Percentiles rank a stretch among this genome's conserved stretches.
phyloP scores from a whole-genome alignment of 2,113 vertebrate genomes.

The Epinephelus fuscoguttatus region DNA sequence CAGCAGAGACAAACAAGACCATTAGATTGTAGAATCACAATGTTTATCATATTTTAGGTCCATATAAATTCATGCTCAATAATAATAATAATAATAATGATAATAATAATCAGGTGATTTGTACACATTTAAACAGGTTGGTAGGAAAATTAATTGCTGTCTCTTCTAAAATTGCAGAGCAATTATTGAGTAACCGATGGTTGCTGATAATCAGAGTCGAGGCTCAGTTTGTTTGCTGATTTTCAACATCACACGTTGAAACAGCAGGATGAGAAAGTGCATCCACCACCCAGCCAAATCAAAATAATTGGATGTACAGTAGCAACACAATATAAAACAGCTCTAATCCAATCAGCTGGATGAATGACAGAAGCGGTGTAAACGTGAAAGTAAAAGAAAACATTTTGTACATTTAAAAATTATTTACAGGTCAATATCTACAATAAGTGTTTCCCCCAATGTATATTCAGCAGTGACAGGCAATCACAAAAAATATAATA shows the following conservation, averaged over 20 bases:
- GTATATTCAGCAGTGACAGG: slow-evolving; percentile 34
- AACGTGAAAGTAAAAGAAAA: slow-evolving; percentile 61
- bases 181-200: slow-evolving; percentile 12
- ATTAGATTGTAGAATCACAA: slow-evolving; percentile 72
- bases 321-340: slow-evolving; percentile 64
- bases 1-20: slow-evolving; percentile 45
- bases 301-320: slow-evolving; percentile 59
- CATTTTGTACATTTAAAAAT: slow-evolving; percentile 69
- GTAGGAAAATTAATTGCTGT: slow-evolving; percentile 20
- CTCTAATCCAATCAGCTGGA: slow-evolving; percentile 49
- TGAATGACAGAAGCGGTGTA: slow-evolving; percentile 48
- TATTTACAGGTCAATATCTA: slow-evolving; percentile 79
- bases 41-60: slow-evolving; percentile 83
- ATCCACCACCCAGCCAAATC: slow-evolving; percentile 51
- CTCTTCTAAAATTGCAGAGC: not conserved
- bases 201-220: slow-evolving; percentile 31
- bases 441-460: slow-evolving; percentile 52
- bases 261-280: slow-evolving; percentile 38
- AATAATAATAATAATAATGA: slow-evolving; percentile 64
- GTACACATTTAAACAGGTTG: slow-evolving; percentile 39
- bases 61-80: slow-evolving; percentile 85
- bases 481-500: slow-evolving; percentile 22
- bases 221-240: slow-evolving; percentile 57
- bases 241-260: slow-evolving; percentile 54
- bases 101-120: slow-evolving; percentile 23